Base-by-base conservation (phyloP, 2,113 vertebrate genomes). In the Tinamus guttatus region DNA sequence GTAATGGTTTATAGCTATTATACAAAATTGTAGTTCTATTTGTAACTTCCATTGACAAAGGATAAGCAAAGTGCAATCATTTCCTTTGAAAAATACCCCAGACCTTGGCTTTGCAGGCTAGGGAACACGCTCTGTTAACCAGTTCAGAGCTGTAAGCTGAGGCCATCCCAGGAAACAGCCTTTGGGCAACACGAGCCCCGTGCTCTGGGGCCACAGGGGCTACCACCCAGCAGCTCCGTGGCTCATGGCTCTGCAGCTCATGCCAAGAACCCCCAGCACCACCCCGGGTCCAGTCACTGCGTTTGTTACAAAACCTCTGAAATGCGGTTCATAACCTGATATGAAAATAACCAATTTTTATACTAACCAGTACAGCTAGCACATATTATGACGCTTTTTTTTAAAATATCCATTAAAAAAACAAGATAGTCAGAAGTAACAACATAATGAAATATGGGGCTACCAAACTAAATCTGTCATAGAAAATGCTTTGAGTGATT, bases 1-100 rank as follows among this genome's bases (percentile, higher is more conserved):
- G 96, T 97, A 98, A 98, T 97, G 96, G 96, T 97, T 98, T 97
- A 96, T 76, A 98, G 97, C 98, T 97, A 98, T 98, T 98, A 98
- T 88, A 62, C 96, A 94, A 98, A 98, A 98, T 97, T 97, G 97
- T 94, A 96, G 97, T 95, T 98, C 98, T 97, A 95, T 97, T 97
- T 98, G 96, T 97, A 97, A 97, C 96, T 96, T 97, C 96, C 96
- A 96, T 88, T 98, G 97, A 97, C 96, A 98, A 97, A 97, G 97
- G 92, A 97, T 98, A 98, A 98, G 97, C 96, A 97, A 98, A 97
- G 95, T 97, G 96, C 97, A 97, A 97, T 97, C 93, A 97, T 97
- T 98, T 98, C 90, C 96, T 94, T 96, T 94, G 93, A 95, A 97
- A 96, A 98, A 96, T 83, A 96, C 81, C 94, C 94, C 73, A 97